phyloP scores from a whole-genome alignment of 2,797 vertebrate species.

The Limosa lapponica region DNA sequence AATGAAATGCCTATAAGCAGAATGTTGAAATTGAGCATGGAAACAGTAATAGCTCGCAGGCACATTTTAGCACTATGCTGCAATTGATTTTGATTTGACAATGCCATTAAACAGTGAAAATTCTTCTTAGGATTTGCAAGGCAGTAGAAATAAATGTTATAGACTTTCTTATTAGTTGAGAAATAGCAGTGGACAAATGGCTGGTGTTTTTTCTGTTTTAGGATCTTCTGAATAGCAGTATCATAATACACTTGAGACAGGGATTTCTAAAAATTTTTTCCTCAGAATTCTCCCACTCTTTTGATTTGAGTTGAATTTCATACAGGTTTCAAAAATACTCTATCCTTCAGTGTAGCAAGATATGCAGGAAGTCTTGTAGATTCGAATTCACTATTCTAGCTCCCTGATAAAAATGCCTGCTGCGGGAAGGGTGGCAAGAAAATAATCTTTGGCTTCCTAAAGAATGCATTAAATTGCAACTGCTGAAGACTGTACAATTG shows the following conservation, averaged over 20 bases:
- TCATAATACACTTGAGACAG: background rate
- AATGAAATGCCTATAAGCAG: background rate
- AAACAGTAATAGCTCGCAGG: background rate
- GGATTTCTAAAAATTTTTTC: background rate
- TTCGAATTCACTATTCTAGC: background rate
- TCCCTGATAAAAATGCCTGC: background rate
- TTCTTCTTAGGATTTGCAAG: background rate
- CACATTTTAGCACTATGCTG: background rate
- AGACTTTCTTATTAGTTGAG: background rate
- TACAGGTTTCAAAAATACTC: background rate
- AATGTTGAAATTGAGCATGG: background rate
- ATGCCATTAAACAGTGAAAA: conserved; percentile 3
- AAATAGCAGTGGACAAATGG: background rate
- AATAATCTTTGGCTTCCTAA: background rate
- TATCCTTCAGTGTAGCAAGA: background rate
- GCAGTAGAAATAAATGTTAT: background rate
- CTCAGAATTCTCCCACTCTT: background rate
- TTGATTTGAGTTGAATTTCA: background rate
- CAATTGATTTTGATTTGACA: conserved; percentile 25
- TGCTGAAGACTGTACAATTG: background rate
- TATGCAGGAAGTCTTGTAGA: background rate
- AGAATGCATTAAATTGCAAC: background rate
- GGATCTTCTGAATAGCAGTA: background rate
- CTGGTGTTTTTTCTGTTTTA: background rate
- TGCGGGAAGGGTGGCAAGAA: background rate